Conservation (phyloP, 2,113 vertebrate genomes). For the Rhadina sibilatrix region DNA sequence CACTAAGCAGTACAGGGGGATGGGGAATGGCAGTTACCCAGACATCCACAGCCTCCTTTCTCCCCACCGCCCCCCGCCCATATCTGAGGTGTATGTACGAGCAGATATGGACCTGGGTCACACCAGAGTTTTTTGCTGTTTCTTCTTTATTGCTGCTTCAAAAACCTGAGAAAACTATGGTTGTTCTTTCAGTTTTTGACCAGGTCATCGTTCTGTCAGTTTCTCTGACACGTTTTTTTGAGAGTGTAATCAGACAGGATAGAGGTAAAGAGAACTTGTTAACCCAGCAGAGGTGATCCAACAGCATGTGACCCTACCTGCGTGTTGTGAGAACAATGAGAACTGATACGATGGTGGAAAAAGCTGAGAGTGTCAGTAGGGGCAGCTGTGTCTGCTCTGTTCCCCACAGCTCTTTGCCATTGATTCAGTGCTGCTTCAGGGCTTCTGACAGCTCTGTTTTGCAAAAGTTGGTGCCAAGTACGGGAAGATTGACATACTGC, state of each 20-base stretch:
- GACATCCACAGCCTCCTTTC: fast-evolving
- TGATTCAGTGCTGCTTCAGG: background rate
- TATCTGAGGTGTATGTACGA: background rate
- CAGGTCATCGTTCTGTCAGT: background rate
- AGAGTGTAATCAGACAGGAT: background rate
- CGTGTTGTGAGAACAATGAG: background rate
- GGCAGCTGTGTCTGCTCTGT: background rate
- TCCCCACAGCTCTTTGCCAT: background rate
- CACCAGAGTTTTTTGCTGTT: background rate
- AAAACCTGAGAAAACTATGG: background rate
- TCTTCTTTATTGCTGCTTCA: background rate
- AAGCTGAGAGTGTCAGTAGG: background rate
- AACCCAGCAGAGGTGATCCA: background rate
- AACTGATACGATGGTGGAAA: background rate
- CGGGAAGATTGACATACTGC: background rate
- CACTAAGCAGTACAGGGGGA: fast-evolving
- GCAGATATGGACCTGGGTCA: background rate
- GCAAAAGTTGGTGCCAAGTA: background rate
- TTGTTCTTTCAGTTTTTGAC: background rate
- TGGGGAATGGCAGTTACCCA: background rate
- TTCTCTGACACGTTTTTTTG: background rate
- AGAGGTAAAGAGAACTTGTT: background rate
- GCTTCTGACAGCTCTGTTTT: background rate
- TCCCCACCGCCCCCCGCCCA: no score
- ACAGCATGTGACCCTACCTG: background rate